These are phyloP conservation scores for Polia nebulosa DNA, from an alignment of 2,888 invertebrate genomes.

Conservation along the genomic window DNA sequence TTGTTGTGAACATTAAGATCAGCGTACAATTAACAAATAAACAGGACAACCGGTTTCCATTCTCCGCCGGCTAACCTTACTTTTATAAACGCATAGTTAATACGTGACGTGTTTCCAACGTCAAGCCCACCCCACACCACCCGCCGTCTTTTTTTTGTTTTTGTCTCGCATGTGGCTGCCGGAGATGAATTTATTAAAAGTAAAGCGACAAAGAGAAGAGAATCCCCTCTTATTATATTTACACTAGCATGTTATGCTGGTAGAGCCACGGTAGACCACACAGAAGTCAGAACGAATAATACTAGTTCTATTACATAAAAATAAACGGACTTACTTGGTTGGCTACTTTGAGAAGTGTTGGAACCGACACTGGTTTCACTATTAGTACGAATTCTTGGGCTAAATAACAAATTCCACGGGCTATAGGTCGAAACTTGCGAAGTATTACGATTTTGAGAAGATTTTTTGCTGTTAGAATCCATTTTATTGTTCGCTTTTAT, in stretches of 20 bases:
- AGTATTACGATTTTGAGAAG: constrained; percentile 74
- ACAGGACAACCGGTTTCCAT: constrained; percentile 63
- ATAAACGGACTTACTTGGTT: constrained; percentile 76
- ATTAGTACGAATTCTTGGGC: constrained; percentile 81
- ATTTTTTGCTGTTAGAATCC: constrained; percentile 82
- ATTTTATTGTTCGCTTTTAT: constrained; percentile 66
- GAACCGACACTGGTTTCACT: constrained; percentile 87
- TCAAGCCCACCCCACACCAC: constrained; percentile 28
- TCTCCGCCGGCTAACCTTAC: constrained; percentile 65
- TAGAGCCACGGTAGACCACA: background rate
- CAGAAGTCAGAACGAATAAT: constrained; percentile 2
- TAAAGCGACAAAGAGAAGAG: constrained; percentile 4
- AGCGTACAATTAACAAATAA: constrained; percentile 50
- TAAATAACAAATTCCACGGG: constrained; percentile 87
- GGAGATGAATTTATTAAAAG: constrained; percentile 18
- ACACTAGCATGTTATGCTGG: background rate
- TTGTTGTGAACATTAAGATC: constrained; percentile 32
- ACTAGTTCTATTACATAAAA: background rate
- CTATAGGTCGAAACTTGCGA: constrained; percentile 76
- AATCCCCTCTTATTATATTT: background rate
- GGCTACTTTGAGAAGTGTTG: constrained; percentile 75
- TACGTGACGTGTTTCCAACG: constrained; percentile 47
- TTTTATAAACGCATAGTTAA: constrained; percentile 44
- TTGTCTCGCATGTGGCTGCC: constrained; percentile 31
- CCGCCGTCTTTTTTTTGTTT: constrained; percentile 37